Evolutionary conservation across 2,888 invertebrate species (phyloP), one percentile per base, ranked within the genome.

Genomic region (Pheosia gnoma): DNA sequence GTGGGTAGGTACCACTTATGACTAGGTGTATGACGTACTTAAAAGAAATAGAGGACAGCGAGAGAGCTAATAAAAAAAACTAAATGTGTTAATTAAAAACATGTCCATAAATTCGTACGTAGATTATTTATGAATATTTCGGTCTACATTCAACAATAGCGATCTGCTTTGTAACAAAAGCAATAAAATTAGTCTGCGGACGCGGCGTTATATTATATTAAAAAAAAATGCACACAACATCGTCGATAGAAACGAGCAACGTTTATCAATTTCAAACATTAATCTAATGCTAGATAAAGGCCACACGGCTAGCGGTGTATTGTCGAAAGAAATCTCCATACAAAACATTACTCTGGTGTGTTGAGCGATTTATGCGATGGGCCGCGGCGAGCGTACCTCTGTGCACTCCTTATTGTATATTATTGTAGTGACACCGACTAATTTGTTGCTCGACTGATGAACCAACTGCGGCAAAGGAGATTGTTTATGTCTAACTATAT

Each of bases 281-380:
- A 90, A 90, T 92, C 87, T 87, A 86, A 85, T 84, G 86, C 89
- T 91, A 92, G 93, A 92, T 91, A 90, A 88, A 90, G 89, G 87
- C 89, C 87, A 86, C 88, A 87, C 86, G 82, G 82, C 84, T 80
- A 79, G 84, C 83, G 81, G 76, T 78, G 82, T 80, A 78, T 84
- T 87, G 93, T 88, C 87, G 93, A 93, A 93, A 93, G 93, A 93
- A 93, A 93, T 91, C 93, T 93, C 92, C 90, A 93, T 93, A 93
- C 93, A 93, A 92, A 93, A 93, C 93, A 92, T 93, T 91, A 92
- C 87, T 90, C 88, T 79, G 71, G 70, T 66, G 88, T 91, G 93
- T 86, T 91, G 93, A 93, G 76, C 84, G 93, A 93, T 93, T 93
- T 93, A 93, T 93, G 87, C 88, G 92, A 90, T 89, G 88, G 84